Evolutionary conservation across 2,888 invertebrate species (phyloP).

Genomic region (Germaria angustata): DNA sequence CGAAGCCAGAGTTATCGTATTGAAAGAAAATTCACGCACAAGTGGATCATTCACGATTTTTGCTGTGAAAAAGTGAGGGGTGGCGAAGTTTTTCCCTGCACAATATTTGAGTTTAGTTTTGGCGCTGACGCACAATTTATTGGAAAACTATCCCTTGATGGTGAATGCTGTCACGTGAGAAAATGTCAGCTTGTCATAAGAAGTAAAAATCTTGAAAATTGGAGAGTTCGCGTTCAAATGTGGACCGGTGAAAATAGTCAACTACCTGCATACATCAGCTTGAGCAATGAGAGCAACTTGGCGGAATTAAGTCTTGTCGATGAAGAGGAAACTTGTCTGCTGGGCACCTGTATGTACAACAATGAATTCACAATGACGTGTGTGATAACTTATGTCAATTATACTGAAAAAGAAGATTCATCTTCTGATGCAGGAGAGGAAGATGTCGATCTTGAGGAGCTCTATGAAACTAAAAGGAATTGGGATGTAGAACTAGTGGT

Average conservation of each 20-base stretch:
- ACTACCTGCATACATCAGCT: neutral
- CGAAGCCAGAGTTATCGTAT: neutral
- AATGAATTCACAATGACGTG: too few species aligned
- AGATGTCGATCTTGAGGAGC: slow-evolving; percentile 80
- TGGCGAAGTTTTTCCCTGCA: neutral
- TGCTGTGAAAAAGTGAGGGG: neutral
- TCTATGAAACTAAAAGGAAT: slow-evolving; percentile 84
- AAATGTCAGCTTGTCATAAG: neutral
- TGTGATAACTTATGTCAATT: neutral
- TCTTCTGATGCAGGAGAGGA: too few species aligned
- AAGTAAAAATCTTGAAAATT: neutral
- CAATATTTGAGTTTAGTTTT: neutral
- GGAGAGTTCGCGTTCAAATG: neutral
- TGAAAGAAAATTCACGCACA: neutral
- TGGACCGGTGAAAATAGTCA: neutral
- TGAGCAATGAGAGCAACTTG: too few species aligned
- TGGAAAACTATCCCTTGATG: neutral
- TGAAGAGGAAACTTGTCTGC: too few species aligned
- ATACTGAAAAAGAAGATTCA: too few species aligned
- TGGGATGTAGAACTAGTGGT: slow-evolving; percentile 87
- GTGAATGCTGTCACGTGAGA: neutral
- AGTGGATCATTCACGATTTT: neutral
- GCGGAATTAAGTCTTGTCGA: neutral
- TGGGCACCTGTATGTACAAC: too few species aligned
- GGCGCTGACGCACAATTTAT: neutral